Conservation (phyloP, 1,140 invertebrate genomes). For the roundworm (Caenorhabditis elegans) region DNA sequence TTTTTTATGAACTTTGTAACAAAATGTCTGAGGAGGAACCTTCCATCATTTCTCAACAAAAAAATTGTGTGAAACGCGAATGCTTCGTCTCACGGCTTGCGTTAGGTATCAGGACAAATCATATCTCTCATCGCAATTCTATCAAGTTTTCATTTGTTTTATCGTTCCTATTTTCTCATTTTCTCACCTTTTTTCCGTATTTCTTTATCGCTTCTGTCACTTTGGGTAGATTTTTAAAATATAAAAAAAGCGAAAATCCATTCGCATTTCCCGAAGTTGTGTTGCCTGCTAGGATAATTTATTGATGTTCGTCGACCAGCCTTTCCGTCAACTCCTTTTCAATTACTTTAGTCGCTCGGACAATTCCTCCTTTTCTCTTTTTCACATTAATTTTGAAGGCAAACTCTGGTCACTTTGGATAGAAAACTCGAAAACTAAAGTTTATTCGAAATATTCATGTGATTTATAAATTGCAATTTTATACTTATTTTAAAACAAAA, state of each 20-base stretch:
- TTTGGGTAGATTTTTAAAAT: too few species aligned
- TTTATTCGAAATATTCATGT: too few species aligned
- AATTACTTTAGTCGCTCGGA: not conserved
- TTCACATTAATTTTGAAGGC: not conserved
- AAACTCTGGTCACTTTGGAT: not conserved
- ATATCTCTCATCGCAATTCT: not conserved
- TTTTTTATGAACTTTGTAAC: slow-evolving; percentile 20
- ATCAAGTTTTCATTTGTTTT: not conserved
- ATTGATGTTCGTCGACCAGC: slow-evolving; percentile 15
- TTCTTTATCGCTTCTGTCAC: not conserved
- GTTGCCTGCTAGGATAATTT: not conserved
- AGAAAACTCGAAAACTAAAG: too few species aligned
- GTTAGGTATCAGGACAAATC: not conserved
- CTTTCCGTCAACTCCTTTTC: not conserved
- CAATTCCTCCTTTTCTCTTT: not conserved
- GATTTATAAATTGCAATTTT: too few species aligned
- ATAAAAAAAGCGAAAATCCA: too few species aligned
- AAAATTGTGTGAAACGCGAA: too few species aligned
- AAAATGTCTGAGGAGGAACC: not conserved
- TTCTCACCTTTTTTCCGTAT: not conserved
- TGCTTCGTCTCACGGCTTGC: not conserved
- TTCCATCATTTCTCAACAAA: not conserved
- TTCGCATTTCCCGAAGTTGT: not conserved
- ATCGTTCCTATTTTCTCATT: not conserved
- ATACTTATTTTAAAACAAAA: too few species aligned